Base-by-base conservation (phyloP, 1,140 invertebrate species). In the Semibalanus balanoides region DNA sequence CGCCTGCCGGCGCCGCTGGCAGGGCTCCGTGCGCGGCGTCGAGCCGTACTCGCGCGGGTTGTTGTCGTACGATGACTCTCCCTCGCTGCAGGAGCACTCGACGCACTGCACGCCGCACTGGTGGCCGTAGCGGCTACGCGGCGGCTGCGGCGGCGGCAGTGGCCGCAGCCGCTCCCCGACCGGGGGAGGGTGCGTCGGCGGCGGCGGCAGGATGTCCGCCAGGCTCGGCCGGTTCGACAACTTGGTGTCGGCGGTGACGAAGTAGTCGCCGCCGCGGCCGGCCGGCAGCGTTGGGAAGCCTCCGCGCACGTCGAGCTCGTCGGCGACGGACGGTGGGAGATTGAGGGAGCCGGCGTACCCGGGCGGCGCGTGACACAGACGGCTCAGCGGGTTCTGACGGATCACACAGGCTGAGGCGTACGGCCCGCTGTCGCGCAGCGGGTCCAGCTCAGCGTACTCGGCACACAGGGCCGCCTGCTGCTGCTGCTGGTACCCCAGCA, bases 401-500 rank as follows among this genome's bases (percentile, higher is more conserved):
- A 72, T 72, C 9, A 72, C 70, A n/a, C 70, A 72, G 28, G 70
- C 19, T 0, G 70, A 72, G 19, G 70, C 70, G 25, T 72, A 72
- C 70, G 70, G 70, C 11, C 70, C 70, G 29, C 29, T 72, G n/a
- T 72, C 70, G 11, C 22, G 22, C 22, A 64, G 51, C 51, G 11
- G 51, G 51, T 72, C 70, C 70, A 72, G 70, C 70, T 72, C 70
- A 19, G 70, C 70, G 70, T 72, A 72, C 29, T 72, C 70, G 9
- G 70, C 70, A n/a, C n/a, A 29, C n/a, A 30, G 70, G 7, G 70
- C 70, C 70, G 70, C 70, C 70, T 11, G 3, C 29, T 72, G n/a
- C n/a, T 72, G 77, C 29, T 79, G 72, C 17, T 80, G 76, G 31
- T 74, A 75, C 3, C 76, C 73, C 17, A 78, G 31, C 74, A 79